A percentile compares a stretch with the other conserved stretches of the same genome.
These are phyloP conservation scores for Zhuqinia jingwanae DNA, from an alignment of 2,888 invertebrate genomes.

Conservation along the genomic window DNA sequence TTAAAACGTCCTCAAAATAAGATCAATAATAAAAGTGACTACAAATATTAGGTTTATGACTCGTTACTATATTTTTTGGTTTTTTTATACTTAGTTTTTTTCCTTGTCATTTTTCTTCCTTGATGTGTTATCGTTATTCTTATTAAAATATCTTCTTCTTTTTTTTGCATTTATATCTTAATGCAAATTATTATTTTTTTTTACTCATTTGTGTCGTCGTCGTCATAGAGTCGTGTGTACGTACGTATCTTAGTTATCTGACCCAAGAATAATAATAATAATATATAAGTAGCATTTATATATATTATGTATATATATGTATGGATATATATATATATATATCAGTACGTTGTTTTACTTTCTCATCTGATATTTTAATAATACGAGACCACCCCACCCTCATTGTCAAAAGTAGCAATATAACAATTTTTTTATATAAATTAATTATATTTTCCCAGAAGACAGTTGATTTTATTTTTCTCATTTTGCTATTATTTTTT, in stretches of 20 bases:
- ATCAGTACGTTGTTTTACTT: constrained; percentile 46
- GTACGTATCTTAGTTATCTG: neutral
- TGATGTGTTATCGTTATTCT: constrained; percentile 28
- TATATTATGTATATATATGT: too few species aligned
- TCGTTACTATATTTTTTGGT: too few species aligned
- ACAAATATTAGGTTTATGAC: constrained; percentile 23
- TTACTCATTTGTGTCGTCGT: too few species aligned
- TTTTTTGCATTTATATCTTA: constrained; percentile 14
- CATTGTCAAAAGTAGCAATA: neutral
- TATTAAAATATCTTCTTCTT: constrained; percentile 52
- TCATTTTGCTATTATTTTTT: neutral
- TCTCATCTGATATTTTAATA: constrained; percentile 9
- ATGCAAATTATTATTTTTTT: constrained; percentile 11
- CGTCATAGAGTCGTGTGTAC: constrained; percentile 1
- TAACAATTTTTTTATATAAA: neutral
- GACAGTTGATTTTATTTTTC: constrained; percentile 33
- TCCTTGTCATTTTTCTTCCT: neutral
- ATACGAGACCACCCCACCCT: constrained; percentile 14
- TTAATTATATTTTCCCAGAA: constrained; percentile 35
- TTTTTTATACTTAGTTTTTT: neutral
- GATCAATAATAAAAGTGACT: constrained; percentile 19
- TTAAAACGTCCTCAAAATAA: neutral
- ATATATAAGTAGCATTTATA: too few species aligned
- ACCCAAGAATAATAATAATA: constrained; percentile 48
- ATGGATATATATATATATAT: too few species aligned